phyloP scores from a whole-genome alignment of 2,797 vertebrate genomes.

The Pipistrellus nathusii region DNA sequence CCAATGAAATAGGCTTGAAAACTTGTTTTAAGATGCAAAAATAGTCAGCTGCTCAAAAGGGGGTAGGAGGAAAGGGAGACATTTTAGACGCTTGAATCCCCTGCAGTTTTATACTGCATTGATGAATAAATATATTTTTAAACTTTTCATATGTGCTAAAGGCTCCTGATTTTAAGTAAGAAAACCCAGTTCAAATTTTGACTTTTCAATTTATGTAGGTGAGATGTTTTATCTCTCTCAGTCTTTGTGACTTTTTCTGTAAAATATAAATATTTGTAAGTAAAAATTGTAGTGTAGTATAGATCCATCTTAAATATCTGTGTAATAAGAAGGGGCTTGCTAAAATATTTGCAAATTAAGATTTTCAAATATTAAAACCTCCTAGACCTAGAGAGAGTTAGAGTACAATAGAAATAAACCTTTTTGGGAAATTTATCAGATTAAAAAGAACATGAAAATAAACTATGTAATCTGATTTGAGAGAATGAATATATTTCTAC shows the following conservation, averaged over 20 bases:
- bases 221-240: slow-evolving; percentile 2
- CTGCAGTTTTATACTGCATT: neutral
- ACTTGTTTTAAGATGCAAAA: neutral
- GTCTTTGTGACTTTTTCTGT: slow-evolving; percentile 37
- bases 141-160: neutral
- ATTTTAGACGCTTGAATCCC: slow-evolving; percentile 5
- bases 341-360: slow-evolving; percentile 19
- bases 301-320: neutral
- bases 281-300: slow-evolving; percentile 37
- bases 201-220: neutral
- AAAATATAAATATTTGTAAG: slow-evolving; percentile 36
- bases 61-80: neutral
- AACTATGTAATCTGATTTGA: slow-evolving; percentile 20
- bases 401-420: neutral
- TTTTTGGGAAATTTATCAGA: neutral
- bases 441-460: slow-evolving; percentile 25
- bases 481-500: slow-evolving; percentile 43
- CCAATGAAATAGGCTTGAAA: slow-evolving; percentile 46
- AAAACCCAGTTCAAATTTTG: slow-evolving; percentile 45
- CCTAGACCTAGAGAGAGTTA: neutral
- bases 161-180: slow-evolving; percentile 12
- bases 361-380: slow-evolving; percentile 13
- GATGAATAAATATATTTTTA: neutral
- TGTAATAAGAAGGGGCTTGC: slow-evolving; percentile 10
- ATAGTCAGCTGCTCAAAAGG: neutral